Evolutionary conservation across 2,113 vertebrate species (phyloP).

Genomic region (Thermophis baileyi): DNA sequence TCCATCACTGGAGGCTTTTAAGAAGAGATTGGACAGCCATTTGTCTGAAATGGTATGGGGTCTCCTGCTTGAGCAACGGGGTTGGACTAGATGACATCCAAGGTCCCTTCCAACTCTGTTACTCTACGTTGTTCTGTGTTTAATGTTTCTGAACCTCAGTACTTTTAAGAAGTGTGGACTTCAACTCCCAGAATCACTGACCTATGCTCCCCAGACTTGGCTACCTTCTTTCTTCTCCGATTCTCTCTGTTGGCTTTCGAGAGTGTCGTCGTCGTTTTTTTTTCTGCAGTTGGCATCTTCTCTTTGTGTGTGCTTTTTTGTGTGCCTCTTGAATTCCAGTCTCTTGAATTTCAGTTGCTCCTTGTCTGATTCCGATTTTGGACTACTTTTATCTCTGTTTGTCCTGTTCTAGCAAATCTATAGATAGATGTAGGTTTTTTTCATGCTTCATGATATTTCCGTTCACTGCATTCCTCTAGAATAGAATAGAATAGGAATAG

Average conservation of each 20-base stretch:
- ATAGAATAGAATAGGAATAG: too few species aligned
- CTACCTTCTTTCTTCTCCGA: neutral
- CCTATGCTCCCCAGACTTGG: neutral
- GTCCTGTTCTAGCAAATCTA: neutral
- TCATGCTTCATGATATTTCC: neutral
- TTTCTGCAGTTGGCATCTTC: neutral
- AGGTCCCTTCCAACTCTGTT: neutral
- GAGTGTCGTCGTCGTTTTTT: neutral
- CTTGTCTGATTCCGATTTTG: neutral
- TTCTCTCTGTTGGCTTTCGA: neutral
- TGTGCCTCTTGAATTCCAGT: neutral
- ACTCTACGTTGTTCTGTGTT: neutral
- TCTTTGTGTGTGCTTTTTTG: neutral
- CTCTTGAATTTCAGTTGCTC: neutral
- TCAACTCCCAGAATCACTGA: neutral
- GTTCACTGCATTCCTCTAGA: neutral
- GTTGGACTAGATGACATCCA: neutral
- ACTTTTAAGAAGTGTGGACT: neutral
- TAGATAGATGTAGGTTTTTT: neutral
- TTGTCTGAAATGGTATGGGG: neutral
- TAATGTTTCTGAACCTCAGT: neutral
- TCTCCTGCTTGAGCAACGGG: too few species aligned
- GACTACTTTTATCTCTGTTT: neutral
- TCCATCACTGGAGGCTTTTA: neutral
- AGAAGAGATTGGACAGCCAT: neutral